phyloP scores from a whole-genome alignment of 2,888 invertebrate species.

The Parascotia fuliginaria region DNA sequence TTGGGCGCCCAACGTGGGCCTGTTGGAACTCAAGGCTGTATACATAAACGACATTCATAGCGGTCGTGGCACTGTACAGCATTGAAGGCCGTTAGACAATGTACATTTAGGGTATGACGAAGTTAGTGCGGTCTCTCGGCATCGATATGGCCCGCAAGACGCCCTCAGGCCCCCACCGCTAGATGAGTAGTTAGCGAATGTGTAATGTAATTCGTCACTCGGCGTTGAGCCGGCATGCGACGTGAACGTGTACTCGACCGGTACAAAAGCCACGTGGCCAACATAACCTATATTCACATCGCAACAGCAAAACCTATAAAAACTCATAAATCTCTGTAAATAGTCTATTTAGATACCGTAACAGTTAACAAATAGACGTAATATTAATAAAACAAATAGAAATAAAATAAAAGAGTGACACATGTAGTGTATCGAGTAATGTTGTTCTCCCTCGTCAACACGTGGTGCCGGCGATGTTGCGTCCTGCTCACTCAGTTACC shows the following conservation, averaged over 20 bases:
- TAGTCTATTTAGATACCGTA: background rate
- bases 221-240: slow-evolving; percentile 43
- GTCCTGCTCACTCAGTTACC: slow-evolving; percentile 62
- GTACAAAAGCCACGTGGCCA: background rate
- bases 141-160: slow-evolving; percentile 52
- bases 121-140: slow-evolving; percentile 43
- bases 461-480: slow-evolving; percentile 41
- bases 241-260: slow-evolving; percentile 18
- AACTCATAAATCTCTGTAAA: slow-evolving; percentile 4
- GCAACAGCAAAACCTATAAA: background rate
- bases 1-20: slow-evolving; percentile 36
- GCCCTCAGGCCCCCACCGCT: slow-evolving; percentile 25
- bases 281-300: slow-evolving; percentile 7
- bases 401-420: slow-evolving; percentile 22
- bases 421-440: slow-evolving; percentile 42
- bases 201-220: slow-evolving; percentile 54
- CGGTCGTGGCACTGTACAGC: slow-evolving; percentile 52
- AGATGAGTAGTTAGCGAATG: slow-evolving; percentile 46
- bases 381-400: slow-evolving; percentile 11
- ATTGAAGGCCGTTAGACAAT: slow-evolving; percentile 51
- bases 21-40: slow-evolving; percentile 44
- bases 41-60: slow-evolving; percentile 47
- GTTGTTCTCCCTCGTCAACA: slow-evolving; percentile 39
- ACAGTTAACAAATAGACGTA: background rate
- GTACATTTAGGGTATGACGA: slow-evolving; percentile 46